Percentiles rank a stretch among this genome's conserved stretches.
phyloP scores from a whole-genome alignment of 2,797 vertebrate genomes.

The Mareca strepera region DNA sequence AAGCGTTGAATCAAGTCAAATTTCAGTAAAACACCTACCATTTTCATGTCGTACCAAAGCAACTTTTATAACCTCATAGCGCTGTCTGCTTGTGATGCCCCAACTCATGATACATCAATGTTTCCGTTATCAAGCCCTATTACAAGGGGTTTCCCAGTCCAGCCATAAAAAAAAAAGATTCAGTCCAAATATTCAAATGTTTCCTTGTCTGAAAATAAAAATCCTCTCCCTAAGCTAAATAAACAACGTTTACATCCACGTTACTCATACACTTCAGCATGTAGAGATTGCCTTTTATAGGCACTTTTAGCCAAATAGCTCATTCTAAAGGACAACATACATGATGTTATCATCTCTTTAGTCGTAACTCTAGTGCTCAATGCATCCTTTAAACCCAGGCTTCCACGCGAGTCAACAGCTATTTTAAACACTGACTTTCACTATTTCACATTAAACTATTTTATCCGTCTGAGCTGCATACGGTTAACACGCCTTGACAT shows the following conservation, averaged over 20 bases:
- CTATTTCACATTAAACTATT: neutral
- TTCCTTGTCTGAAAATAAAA: neutral
- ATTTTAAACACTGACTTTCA: neutral
- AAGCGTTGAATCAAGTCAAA: slow-evolving; percentile 27
- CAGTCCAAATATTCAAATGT: neutral
- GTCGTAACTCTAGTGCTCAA: neutral
- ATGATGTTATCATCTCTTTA: neutral
- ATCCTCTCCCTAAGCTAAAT: neutral
- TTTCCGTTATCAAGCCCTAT: slow-evolving; percentile 52
- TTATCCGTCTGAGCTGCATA: neutral
- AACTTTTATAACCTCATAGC: slow-evolving; percentile 32
- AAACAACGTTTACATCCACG: neutral
- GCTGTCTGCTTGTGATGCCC: neutral
- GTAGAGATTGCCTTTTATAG: neutral
- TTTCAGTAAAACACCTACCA: slow-evolving; percentile 63
- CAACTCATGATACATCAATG: slow-evolving; percentile 46
- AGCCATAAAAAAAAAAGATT: slow-evolving; percentile 27
- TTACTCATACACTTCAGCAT: neutral
- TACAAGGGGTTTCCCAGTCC: slow-evolving; percentile 59
- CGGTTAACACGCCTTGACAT: neutral
- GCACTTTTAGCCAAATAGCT: neutral
- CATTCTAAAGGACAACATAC: neutral
- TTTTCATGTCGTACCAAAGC: slow-evolving; percentile 15
- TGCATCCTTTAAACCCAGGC: neutral
- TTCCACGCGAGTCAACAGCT: neutral